These are phyloP conservation scores for Acrocephalus kingi DNA, from an alignment of 2,113 vertebrate genomes.

Conservation along the genomic window DNA sequence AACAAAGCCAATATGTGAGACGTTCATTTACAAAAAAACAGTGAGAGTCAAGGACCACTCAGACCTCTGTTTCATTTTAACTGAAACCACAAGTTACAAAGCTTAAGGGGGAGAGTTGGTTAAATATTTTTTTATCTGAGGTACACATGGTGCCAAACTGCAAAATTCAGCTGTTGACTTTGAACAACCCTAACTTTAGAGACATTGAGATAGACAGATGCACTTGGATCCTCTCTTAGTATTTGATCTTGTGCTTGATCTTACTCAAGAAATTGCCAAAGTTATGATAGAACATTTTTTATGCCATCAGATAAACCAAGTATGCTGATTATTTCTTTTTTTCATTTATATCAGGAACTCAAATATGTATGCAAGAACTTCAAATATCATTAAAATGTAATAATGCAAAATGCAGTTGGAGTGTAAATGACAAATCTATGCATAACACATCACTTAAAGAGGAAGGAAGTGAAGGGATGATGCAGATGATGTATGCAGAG, in stretches of 20 bases:
- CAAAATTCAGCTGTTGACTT: conserved; percentile 3
- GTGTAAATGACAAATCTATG: conserved; percentile 57
- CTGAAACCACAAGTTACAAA: neutral
- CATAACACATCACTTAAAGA: conserved; percentile 55
- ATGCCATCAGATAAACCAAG: conserved; percentile 59
- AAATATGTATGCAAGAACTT: conserved; percentile 66
- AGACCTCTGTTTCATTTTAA: neutral
- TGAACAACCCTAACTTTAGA: neutral
- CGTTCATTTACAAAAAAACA: neutral
- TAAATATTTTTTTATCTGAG: neutral
- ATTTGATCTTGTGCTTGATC: conserved; percentile 29
- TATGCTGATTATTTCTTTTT: conserved; percentile 63
- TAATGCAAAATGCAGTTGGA: conserved; percentile 63
- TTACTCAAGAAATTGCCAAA: conserved; percentile 34
- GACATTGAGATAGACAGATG: neutral
- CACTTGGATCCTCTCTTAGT: neutral
- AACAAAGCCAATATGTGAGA: neutral
- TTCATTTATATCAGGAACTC: conserved; percentile 61
- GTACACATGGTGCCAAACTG: neutral
- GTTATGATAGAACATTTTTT: conserved; percentile 41
- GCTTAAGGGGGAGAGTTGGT: neutral
- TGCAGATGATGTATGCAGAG: conserved; percentile 42
- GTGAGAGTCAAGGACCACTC: neutral
- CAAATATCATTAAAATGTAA: conserved; percentile 71
- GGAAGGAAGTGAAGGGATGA: conserved; percentile 55